Base-by-base conservation (phyloP, 2,797 vertebrate genomes). In the Hypotaenidia philippensis region DNA sequence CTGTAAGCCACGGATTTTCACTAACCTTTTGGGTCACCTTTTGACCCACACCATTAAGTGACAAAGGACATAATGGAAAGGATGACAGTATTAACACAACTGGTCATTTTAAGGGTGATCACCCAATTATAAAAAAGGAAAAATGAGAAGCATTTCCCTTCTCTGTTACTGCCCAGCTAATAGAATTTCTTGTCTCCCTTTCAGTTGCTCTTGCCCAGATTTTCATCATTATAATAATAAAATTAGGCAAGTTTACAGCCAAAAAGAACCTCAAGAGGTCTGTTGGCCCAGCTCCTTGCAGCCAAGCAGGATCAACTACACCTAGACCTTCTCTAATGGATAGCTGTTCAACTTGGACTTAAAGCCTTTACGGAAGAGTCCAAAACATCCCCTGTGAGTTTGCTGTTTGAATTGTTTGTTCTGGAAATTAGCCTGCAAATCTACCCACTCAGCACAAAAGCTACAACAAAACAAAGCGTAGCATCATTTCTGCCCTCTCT, bases 131-230 rank as follows among this genome's bases (percentile, higher is more conserved):
- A 32, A 83, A 90, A 93, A 83, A 66, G 41, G 22, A 83, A 88
- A 86, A 94, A 81, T 63, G 17, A 83, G 41, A 70, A 76, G 22
- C 34, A 52, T 94, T 95, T 94, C n/a, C 50, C 17, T 81, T 83
- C 83, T 93, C 44, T 91, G 74, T 72, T 87, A 47, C 56, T 82
- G 44, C 16, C 25, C 55, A 84, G 66, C n/a, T 74, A 63, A 79
- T 20, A 93, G 22, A 93, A 86, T 87, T 88, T 89, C 63, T 95
- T 83, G 9, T 87, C 56, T 85, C 36, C 6, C 11, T 92, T 83
- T 92, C 64, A 86, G 31, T 41, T 76, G 10, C n/a, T 94, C 32
- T 85, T 83, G 77, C 31, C 25, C 83, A 72, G 88, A 71, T 90
- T 94, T 68, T 82, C 15, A 61, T 50, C 29, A 82, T 65, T 81